Percentiles rank a stretch among this genome's conserved stretches.
phyloP scores from a whole-genome alignment of 2,888 invertebrate species.

The Busseola fusca region DNA sequence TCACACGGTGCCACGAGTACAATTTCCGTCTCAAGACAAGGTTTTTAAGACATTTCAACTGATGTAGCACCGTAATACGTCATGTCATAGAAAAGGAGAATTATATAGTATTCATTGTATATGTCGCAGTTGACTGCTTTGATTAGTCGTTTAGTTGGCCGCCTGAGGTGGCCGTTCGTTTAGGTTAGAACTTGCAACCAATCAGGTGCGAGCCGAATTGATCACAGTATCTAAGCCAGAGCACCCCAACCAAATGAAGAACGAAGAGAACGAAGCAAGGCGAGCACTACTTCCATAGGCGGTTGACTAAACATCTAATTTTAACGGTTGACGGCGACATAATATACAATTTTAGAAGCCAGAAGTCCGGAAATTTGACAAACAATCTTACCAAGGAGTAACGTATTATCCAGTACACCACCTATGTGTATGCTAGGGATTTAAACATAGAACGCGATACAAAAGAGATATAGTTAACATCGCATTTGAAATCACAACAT shows the following conservation, averaged over 20 bases:
- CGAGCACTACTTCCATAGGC: too few species aligned
- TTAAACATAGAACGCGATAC: not conserved
- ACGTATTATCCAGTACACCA: not conserved
- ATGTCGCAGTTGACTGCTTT: too few species aligned
- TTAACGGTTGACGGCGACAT: too few species aligned
- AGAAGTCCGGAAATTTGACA: not conserved
- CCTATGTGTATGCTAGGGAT: not conserved
- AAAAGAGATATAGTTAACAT: slow-evolving; percentile 4
- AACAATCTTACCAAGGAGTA: not conserved
- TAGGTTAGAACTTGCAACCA: too few species aligned
- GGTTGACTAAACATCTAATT: too few species aligned
- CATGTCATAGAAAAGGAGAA: not conserved
- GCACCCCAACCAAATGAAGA: too few species aligned
- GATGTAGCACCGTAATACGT: not conserved
- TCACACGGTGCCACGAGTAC: not conserved
- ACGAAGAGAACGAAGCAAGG: too few species aligned
- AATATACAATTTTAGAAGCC: too few species aligned
- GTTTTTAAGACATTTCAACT: slow-evolving; percentile 1
- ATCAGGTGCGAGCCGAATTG: too few species aligned
- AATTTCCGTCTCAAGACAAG: not conserved
- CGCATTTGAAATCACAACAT: slow-evolving; percentile 27
- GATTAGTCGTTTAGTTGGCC: too few species aligned
- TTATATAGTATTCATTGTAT: not conserved
- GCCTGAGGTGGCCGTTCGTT: too few species aligned
- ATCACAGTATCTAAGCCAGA: too few species aligned